Evolutionary conservation across 2,888 invertebrate species (phyloP).

Genomic region (Eupithecia subumbrata): DNA sequence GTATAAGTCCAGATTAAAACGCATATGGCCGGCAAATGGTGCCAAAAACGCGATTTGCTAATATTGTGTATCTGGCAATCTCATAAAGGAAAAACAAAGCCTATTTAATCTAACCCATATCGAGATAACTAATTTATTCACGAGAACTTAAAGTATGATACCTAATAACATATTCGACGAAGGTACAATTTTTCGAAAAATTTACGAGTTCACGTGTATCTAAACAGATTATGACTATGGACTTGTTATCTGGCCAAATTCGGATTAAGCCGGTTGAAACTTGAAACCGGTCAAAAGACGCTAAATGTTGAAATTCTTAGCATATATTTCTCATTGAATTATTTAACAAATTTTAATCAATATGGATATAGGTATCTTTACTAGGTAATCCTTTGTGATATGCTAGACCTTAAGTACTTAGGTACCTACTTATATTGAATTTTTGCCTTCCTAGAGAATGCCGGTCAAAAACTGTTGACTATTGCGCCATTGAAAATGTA

Average conservation of each 20-base stretch:
- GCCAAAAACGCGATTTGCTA: neutral
- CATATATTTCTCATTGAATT: neutral
- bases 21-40: neutral
- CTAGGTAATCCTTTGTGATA: neutral
- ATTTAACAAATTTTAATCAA: neutral
- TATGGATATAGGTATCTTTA: neutral
- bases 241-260: slow-evolving; percentile 9
- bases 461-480: neutral
- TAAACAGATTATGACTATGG: slow-evolving; percentile 12
- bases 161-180: neutral
- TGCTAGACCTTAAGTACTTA: neutral
- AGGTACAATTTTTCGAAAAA: neutral
- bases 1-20: slow-evolving; percentile 1
- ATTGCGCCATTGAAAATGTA: neutral
- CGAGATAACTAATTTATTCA: neutral
- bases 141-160: neutral
- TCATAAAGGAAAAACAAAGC: neutral
- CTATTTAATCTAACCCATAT: neutral
- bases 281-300: slow-evolving; percentile 2
- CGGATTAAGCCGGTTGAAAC: slow-evolving; percentile 10
- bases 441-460: neutral
- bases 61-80: neutral
- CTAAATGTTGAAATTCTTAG: slow-evolving; percentile 12
- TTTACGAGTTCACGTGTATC: slow-evolving; percentile 12
- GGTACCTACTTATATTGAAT: neutral